Conservation (phyloP, 2,113 vertebrate species). For the Daboia siamensis region DNA sequence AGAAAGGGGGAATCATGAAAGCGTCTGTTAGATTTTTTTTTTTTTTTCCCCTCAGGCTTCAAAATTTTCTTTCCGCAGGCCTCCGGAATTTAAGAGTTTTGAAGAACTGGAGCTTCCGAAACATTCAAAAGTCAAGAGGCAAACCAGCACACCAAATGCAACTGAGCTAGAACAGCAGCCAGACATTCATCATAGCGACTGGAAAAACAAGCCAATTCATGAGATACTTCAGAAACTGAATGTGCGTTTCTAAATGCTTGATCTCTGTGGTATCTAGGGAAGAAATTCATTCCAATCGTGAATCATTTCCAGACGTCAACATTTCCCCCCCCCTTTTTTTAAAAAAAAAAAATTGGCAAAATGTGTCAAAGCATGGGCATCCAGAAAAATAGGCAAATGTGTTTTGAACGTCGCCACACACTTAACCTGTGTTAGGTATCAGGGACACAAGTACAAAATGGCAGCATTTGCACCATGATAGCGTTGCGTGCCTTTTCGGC, state of each 20-base stretch:
- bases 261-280: not conserved
- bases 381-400: not conserved
- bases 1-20: conserved; percentile 2
- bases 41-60: not conserved
- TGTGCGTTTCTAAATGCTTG: conserved; percentile 70
- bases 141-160: conserved; percentile 84
- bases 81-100: conserved; percentile 92
- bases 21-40: conserved; percentile 3
- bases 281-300: not conserved
- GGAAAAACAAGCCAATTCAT: conserved; percentile 77
- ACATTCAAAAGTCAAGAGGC: conserved; percentile 95
- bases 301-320: not conserved
- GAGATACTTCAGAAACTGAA: conserved; percentile 90
- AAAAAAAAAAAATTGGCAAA: not conserved
- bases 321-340: too few relatives aligned
- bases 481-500: not conserved
- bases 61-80: conserved; percentile 63
- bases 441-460: not conserved
- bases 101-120: conserved; percentile 93
- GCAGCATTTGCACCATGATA: not conserved
- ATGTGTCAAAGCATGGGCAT: not conserved
- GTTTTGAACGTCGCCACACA: not conserved
- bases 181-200: conserved; percentile 80
- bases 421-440: not conserved
- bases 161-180: conserved; percentile 86